Evolutionary conservation across 2,797 vertebrate genomes (phyloP).

Genomic region (Sus cebifrons): DNA sequence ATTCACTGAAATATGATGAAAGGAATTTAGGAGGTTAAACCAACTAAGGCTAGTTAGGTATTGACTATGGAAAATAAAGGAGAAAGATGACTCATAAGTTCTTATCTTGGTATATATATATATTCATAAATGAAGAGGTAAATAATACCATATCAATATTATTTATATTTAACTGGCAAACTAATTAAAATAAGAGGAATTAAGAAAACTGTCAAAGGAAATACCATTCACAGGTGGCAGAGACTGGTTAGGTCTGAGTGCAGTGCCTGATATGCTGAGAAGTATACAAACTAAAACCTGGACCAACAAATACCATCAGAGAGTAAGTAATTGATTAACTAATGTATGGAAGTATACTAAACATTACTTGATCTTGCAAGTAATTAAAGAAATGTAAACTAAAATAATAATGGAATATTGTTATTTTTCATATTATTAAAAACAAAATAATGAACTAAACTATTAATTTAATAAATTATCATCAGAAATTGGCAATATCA

Average conservation of each 20-base stretch:
- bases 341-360: neutral
- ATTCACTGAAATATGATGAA: neutral
- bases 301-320: neutral
- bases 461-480: neutral
- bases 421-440: constrained; percentile 3
- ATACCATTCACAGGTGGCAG: neutral
- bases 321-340: neutral
- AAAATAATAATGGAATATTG: neutral
- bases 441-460: constrained; percentile 12
- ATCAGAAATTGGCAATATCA: neutral
- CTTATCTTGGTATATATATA: neutral
- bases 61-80: neutral
- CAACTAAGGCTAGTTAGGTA: neutral
- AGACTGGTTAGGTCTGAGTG: neutral
- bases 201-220: neutral
- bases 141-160: neutral
- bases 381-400: neutral
- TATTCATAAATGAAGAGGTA: neutral
- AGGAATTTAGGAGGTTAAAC: neutral
- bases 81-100: neutral
- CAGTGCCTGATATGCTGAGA: neutral
- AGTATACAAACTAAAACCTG: neutral
- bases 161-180: neutral
- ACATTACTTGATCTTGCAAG: neutral
- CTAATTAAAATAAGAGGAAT: neutral